Conservation (phyloP, 37 sponge, comb jelly and placozoan genomes). For the Ianthella basta region DNA sequence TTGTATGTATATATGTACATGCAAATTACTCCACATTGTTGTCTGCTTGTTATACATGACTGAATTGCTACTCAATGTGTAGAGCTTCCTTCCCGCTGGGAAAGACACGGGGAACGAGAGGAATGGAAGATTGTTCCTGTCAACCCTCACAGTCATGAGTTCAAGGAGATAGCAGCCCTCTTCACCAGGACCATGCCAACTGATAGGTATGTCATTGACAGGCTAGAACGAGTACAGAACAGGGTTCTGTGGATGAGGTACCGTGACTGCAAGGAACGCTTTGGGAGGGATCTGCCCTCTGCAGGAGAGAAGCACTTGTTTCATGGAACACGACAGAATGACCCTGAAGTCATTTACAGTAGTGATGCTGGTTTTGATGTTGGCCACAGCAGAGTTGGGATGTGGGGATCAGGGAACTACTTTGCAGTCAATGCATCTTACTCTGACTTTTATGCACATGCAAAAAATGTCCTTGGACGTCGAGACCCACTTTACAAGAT, state of each 20-base stretch:
- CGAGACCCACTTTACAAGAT: constrained; percentile 19
- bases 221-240: constrained; percentile 66
- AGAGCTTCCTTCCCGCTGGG: constrained; percentile 53
- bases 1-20: no score
- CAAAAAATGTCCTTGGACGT: background rate
- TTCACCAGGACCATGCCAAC: constrained; percentile 46
- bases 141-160: constrained; percentile 28
- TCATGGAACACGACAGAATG: constrained; percentile 60
- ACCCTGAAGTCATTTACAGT: constrained; percentile 51
- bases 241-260: constrained; percentile 59
- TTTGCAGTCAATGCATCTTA: constrained; percentile 77
- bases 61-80: background rate
- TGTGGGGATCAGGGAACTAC: constrained; percentile 78
- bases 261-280: constrained; percentile 20
- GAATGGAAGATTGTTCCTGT: constrained; percentile 12
- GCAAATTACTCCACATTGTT: no score
- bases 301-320: constrained; percentile 42
- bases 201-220: constrained; percentile 2
- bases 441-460: constrained; percentile 53
- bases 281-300: background rate
- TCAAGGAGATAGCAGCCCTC: background rate
- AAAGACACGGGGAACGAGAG: constrained; percentile 31
- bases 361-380: constrained; percentile 67
- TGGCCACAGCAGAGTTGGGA: constrained; percentile 44
- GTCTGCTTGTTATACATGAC: no score